Conservation (phyloP, 1,140 invertebrate species). For the Cyclina sinensis region DNA sequence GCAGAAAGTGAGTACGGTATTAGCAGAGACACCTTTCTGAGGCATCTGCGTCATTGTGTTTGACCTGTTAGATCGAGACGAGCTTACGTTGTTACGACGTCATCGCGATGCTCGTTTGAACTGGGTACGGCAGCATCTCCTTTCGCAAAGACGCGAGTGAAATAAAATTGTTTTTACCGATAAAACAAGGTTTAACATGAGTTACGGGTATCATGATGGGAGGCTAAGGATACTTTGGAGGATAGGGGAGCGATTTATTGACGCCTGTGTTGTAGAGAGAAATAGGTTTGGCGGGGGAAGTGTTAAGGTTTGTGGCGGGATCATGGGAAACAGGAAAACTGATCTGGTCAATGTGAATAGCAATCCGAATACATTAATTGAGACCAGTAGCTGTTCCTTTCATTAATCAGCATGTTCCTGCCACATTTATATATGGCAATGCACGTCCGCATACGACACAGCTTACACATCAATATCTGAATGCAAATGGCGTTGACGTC, state of each 20-base stretch:
- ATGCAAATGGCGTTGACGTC: background rate
- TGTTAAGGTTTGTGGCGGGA: background rate
- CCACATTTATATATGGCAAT: constrained; percentile 2
- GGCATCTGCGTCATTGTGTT: constrained; percentile 37
- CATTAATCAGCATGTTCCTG: background rate
- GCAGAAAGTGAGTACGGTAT: constrained; percentile 9
- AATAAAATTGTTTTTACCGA: constrained; percentile 13
- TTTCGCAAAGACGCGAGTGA: background rate
- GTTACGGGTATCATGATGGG: constrained; percentile 8
- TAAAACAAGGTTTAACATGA: constrained; percentile 23
- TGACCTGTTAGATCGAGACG: constrained; percentile 5
- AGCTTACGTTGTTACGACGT: constrained; percentile 21
- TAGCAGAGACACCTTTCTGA: constrained; percentile 24
- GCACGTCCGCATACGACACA: background rate
- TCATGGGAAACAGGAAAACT: constrained; percentile 31
- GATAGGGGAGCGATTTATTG: constrained; percentile 50
- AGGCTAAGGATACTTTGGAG: constrained; percentile 10
- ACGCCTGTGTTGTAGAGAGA: constrained; percentile 34
- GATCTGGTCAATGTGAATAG: constrained; percentile 27
- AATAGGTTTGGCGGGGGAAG: constrained; percentile 33
- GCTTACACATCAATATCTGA: background rate
- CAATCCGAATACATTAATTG: background rate
- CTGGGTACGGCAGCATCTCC: constrained; percentile 1
- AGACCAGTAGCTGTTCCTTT: constrained; percentile 38
- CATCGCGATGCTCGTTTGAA: constrained; percentile 38